Evolutionary conservation across 1,140 invertebrate genomes (phyloP).

Genomic region (Lucilia cuprina): DNA sequence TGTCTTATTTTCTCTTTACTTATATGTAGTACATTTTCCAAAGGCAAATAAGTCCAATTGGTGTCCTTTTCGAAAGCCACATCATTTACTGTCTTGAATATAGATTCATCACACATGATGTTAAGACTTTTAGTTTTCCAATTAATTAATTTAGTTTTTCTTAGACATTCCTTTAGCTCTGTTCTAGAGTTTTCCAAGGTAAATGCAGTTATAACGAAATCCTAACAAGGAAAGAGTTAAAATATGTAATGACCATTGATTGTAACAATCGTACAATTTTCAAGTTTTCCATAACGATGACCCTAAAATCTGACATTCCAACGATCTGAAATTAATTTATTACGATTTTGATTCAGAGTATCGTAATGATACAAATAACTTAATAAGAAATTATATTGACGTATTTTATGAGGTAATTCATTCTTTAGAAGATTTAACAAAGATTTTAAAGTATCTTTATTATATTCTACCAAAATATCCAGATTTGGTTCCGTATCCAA

Average conservation of each 20-base stretch:
- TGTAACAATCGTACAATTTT: slow-evolving; percentile 16
- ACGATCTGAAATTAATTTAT: not conserved
- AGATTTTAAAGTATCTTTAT: not conserved
- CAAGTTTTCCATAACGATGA: not conserved
- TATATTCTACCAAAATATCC: slow-evolving; percentile 9
- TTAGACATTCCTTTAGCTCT: not conserved
- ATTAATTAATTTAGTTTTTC: not conserved
- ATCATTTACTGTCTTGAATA: not conserved
- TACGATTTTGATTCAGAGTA: not conserved
- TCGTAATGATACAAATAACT: slow-evolving; percentile 28
- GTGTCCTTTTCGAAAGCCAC: not conserved
- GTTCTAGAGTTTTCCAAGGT: not conserved
- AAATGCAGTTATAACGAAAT: not conserved
- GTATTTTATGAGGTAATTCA: not conserved
- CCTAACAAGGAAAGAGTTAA: not conserved
- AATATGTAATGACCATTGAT: not conserved
- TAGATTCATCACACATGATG: slow-evolving; percentile 1
- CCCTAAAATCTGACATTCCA: slow-evolving; percentile 20
- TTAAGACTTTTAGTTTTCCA: not conserved
- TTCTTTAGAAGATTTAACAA: not conserved
- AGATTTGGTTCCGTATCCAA: not conserved
- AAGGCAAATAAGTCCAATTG: not conserved
- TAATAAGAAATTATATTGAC: not conserved
- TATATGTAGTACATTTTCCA: not conserved
- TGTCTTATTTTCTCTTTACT: slow-evolving; percentile 15